Percentiles rank a stretch among this genome's conserved stretches.
phyloP scores from a whole-genome alignment of 2,113 vertebrate genomes.

The Cryptomyrus ogoouensis region DNA sequence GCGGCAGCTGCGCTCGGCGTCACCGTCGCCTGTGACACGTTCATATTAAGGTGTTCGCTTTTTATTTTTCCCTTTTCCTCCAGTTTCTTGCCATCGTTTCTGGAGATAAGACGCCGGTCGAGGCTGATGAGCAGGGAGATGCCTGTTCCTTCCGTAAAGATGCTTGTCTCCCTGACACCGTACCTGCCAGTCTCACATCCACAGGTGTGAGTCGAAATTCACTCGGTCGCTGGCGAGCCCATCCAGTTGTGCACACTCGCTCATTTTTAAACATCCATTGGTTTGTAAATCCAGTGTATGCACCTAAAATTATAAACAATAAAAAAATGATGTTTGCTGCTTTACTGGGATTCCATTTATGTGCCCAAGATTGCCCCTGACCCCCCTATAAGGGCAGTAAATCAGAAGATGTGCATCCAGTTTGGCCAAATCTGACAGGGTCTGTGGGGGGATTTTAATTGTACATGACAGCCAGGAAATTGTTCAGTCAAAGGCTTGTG shows the following conservation, averaged over 20 bases:
- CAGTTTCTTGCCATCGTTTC: neutral
- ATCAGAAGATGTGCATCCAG: neutral
- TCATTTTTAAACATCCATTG: neutral
- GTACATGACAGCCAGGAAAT: constrained; percentile 37
- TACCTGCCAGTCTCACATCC: neutral
- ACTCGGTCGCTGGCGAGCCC: neutral
- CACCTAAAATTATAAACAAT: neutral
- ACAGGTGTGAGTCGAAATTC: neutral
- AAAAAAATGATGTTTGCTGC: neutral
- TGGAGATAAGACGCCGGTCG: neutral
- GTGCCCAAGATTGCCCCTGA: neutral
- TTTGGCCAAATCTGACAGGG: neutral
- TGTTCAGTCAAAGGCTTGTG: constrained; percentile 29
- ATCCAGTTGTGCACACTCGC: neutral
- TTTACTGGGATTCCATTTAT: neutral
- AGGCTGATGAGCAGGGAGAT: neutral
- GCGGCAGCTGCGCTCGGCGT: neutral
- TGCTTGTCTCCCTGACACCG: neutral
- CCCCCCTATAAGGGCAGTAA: neutral
- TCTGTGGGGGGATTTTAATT: constrained; percentile 27
- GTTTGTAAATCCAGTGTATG: neutral
- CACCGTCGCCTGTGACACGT: neutral
- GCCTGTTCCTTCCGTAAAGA: neutral
- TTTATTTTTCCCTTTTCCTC: neutral
- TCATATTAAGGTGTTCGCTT: neutral